Evolutionary conservation across 2,888 invertebrate genomes (phyloP).

Genomic region (Pseudoips prasinana): DNA sequence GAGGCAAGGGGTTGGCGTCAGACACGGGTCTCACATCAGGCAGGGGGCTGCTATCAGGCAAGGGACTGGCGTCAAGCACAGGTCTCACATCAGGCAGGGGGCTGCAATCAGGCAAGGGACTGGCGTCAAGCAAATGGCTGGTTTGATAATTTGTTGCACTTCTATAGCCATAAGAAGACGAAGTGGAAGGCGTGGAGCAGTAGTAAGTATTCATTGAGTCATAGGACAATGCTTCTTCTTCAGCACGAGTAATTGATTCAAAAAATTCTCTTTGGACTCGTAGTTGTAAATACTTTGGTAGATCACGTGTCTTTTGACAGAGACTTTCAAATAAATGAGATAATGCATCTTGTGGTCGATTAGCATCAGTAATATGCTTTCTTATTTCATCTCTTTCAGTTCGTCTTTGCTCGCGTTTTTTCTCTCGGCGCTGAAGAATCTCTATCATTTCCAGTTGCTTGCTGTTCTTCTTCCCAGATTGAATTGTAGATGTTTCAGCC

Average conservation of each 20-base stretch:
- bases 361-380: constrained; percentile 1
- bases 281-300: background rate
- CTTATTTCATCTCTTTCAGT: constrained; percentile 8
- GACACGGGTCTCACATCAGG: constrained; percentile 8
- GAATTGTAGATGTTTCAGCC: background rate
- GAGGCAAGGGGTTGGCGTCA: constrained; percentile 11
- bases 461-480: background rate
- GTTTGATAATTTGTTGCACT: constrained; percentile 12
- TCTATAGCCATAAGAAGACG: constrained; percentile 9
- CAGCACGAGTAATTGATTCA: constrained; percentile 8
- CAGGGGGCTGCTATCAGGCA: constrained; percentile 7
- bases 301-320: background rate
- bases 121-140: constrained; percentile 9
- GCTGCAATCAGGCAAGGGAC: constrained; percentile 9
- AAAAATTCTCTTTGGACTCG: constrained; percentile 6
- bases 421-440: constrained; percentile 10
- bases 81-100: constrained; percentile 10
- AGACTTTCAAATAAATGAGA: constrained; percentile 9
- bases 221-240: constrained; percentile 13
- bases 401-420: constrained; percentile 10
- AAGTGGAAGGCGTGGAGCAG: constrained; percentile 8
- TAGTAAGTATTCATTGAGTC: constrained; percentile 9
- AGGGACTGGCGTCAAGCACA: constrained; percentile 9
- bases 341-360: background rate
- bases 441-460: constrained; percentile 9